Conservation (phyloP, 1,140 invertebrate genomes). For the Tenebrio molitor region DNA sequence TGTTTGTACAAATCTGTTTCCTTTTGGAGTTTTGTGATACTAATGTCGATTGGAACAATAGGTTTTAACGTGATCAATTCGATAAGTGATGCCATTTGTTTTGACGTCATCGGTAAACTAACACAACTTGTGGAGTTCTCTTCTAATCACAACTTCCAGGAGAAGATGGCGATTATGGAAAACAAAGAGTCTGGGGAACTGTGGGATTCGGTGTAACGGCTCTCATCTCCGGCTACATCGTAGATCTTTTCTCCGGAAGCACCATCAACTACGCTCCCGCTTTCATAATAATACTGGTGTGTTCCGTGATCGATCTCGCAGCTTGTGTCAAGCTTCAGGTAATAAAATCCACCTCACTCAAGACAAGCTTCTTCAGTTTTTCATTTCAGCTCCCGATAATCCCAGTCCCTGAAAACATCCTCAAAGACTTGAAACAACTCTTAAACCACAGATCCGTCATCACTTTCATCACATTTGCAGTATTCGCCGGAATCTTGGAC, state of each 20-base stretch:
- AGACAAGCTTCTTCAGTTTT: too few species aligned
- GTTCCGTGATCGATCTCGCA: conserved; percentile 74
- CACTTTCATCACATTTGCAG: conserved; percentile 78
- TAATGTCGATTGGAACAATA: conserved; percentile 80
- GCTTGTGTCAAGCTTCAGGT: conserved; percentile 76
- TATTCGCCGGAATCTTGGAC: conserved; percentile 80
- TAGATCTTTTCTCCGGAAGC: conserved; percentile 72
- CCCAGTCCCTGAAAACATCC: conserved; percentile 74
- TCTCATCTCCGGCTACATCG: conserved; percentile 74
- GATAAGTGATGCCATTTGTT: conserved; percentile 85
- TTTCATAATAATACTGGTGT: conserved; percentile 74
- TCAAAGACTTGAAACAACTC: conserved; percentile 73
- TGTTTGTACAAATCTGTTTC: conserved; percentile 60
- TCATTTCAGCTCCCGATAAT: conserved; percentile 75
- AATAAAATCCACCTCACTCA: conserved; percentile 49
- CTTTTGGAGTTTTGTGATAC: conserved; percentile 81
- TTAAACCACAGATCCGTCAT: conserved; percentile 73
- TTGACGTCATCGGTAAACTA: conserved; percentile 79
- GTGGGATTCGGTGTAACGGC: conserved; percentile 81
- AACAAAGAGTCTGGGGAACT: conserved; percentile 84
- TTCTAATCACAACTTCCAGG: conserved; percentile 59
- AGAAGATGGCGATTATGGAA: conserved; percentile 78
- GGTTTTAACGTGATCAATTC: conserved; percentile 83
- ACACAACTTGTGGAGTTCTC: background rate
- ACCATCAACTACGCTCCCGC: conserved; percentile 79